These are phyloP conservation scores for Fratercula arctica DNA, from an alignment of 2,797 vertebrate species.

Conservation along the genomic window DNA sequence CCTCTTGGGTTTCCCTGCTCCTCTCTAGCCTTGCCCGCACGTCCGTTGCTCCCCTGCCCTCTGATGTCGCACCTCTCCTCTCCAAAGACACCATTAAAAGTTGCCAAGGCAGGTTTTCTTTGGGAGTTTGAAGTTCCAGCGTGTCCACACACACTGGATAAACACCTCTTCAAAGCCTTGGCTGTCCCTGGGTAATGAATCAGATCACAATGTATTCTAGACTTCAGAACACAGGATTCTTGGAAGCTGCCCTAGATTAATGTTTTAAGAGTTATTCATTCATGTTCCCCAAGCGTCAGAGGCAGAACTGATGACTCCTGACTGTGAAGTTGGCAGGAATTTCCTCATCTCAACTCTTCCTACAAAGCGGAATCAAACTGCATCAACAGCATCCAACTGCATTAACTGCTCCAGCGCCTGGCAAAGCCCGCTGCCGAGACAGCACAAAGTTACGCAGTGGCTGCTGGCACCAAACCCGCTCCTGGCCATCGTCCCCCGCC, in stretches of 20 bases:
- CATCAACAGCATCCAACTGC: background rate
- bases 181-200: background rate
- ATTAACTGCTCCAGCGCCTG: background rate
- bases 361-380: background rate
- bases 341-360: background rate
- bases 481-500: background rate
- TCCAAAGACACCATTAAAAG: background rate
- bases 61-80: background rate
- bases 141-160: background rate
- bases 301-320: slow-evolving; percentile 20
- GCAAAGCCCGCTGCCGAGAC: background rate
- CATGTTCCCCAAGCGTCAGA: background rate
- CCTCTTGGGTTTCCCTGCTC: background rate
- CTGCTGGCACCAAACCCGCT: background rate
- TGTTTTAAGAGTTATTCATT: slow-evolving; percentile 26
- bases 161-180: background rate
- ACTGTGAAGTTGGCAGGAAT: background rate
- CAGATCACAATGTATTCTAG: background rate
- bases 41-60: background rate
- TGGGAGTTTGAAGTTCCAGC: background rate
- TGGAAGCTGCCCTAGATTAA: slow-evolving; percentile 24
- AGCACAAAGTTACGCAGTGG: background rate
- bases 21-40: background rate
- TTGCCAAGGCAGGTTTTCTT: background rate
- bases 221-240: background rate